phyloP scores from a whole-genome alignment of 2,113 vertebrate species.

The Chaetura pelagica region DNA sequence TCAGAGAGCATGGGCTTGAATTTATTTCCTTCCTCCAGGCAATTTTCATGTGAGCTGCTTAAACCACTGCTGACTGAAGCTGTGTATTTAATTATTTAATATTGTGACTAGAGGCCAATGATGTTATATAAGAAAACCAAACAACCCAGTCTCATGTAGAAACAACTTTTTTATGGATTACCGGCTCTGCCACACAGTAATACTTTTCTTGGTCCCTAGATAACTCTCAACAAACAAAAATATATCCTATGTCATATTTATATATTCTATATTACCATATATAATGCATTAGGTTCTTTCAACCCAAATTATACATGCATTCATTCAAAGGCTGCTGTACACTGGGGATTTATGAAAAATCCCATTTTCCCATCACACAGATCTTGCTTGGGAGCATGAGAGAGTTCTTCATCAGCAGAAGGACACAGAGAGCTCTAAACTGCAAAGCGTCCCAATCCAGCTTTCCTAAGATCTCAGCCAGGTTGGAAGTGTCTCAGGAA shows the following conservation, averaged over 20 bases:
- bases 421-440: background rate
- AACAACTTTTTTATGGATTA: constrained; percentile 35
- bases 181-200: background rate
- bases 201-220: background rate
- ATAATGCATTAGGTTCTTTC: background rate
- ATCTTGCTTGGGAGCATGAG: background rate
- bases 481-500: constrained; percentile 12
- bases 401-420: background rate
- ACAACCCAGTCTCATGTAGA: background rate
- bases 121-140: constrained; percentile 56
- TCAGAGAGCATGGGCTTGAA: constrained; percentile 40
- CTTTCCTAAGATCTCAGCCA: constrained; percentile 6
- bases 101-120: constrained; percentile 55
- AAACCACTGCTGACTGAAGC: constrained; percentile 72
- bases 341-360: background rate
- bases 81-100: constrained; percentile 79
- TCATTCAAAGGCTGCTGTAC: background rate
- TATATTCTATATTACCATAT: background rate
- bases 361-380: background rate
- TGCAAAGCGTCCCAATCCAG: background rate
- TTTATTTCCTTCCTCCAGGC: constrained; percentile 71
- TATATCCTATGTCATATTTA: background rate
- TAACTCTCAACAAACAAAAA: background rate
- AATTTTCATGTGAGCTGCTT: constrained; percentile 53
- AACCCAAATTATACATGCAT: background rate